Base-by-base conservation (phyloP, 2,888 invertebrate genomes). In the Athalia circularis region DNA sequence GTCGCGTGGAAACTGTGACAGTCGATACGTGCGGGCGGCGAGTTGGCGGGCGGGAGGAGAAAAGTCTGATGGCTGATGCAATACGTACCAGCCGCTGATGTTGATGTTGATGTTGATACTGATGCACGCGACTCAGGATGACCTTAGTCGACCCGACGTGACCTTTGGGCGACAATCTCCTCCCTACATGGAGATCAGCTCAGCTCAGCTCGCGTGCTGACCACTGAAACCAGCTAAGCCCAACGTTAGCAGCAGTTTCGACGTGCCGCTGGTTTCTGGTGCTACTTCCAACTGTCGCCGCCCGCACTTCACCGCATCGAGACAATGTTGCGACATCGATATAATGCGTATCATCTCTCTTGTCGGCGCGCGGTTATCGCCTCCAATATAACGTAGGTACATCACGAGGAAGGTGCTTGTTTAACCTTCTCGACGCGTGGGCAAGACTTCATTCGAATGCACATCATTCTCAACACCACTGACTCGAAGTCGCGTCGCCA, bases 271-370 rank as follows among this genome's bases (percentile, higher is more conserved):
- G 5, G 29, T 64, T 54, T 54, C 11, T 52, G 68, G 52, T 68
- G 68, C 54, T 7, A 29, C 29, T 29, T 29, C 29, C 29, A 45
- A 43, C 59, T 65, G 62, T 74, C 74, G 79, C 50, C 65, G 62
- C 74, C 47, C 77, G 65, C 79, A 68, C 78, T 57, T 65, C 80
- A 70, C 47, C 65, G 45, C 29, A 47, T 8, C 75, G 57, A n/a
- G 43, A 67, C 76, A 47, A 76, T 50, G 78, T 81, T 81, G 77
- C 81, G 80, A 79, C 81, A 81, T 79, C 80, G 79, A 78, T 79
- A 74, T 77, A 79, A 77, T 61, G 67, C 78, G 75, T 77, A 77
- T 77, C 76, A 75, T 70, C 61, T 70, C 80, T 70, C 77, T 77
- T 65, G 65, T 77, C 75, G 62, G 72, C 57, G 72, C 72, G 72